Percentiles rank a stretch among this genome's conserved stretches.
Conservation (phyloP, 2,888 invertebrate species). For the Caenorhabditis sp. region DNA sequence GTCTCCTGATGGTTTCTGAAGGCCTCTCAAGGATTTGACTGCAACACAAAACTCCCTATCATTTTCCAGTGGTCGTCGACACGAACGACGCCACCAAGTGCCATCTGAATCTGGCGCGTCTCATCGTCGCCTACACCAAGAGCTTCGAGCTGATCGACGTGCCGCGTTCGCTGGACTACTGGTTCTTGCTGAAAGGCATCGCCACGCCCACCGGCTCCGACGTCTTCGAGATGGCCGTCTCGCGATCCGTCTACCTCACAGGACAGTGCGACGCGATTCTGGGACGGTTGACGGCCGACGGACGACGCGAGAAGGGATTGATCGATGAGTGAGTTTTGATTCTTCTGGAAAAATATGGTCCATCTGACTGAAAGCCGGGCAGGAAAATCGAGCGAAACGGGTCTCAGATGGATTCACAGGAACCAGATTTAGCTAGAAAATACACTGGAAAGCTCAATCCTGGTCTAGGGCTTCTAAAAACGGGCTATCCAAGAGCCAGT, state of each 20-base stretch:
- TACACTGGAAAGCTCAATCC: too few relatives aligned
- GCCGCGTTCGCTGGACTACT: constrained; percentile 79
- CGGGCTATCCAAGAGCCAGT: too few relatives aligned
- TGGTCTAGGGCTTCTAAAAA: too few relatives aligned
- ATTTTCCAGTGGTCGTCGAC: constrained; percentile 75
- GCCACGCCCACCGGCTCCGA: constrained; percentile 74
- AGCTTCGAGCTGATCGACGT: constrained; percentile 80
- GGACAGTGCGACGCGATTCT: constrained; percentile 74
- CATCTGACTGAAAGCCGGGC: too few relatives aligned
- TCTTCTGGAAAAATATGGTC: neutral
- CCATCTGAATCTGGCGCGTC: constrained; percentile 79
- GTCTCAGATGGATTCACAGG: too few relatives aligned
- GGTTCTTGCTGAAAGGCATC: constrained; percentile 78
- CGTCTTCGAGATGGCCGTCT: constrained; percentile 81
- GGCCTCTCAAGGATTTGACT: neutral
- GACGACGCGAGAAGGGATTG: constrained; percentile 72
- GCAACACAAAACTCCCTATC: neutral
- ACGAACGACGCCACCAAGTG: constrained; percentile 73
- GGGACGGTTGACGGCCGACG: constrained; percentile 73
- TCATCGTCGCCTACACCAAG: constrained; percentile 81
- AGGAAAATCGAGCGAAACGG: too few relatives aligned
- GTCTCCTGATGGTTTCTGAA: too few relatives aligned
- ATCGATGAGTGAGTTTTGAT: constrained; percentile 77
- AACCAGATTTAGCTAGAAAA: too few relatives aligned
- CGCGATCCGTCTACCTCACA: constrained; percentile 78